Evolutionary conservation across 2,888 invertebrate species (phyloP), one percentile per base, ranked within the genome.

Genomic region (Anarsia innoxiella): DNA sequence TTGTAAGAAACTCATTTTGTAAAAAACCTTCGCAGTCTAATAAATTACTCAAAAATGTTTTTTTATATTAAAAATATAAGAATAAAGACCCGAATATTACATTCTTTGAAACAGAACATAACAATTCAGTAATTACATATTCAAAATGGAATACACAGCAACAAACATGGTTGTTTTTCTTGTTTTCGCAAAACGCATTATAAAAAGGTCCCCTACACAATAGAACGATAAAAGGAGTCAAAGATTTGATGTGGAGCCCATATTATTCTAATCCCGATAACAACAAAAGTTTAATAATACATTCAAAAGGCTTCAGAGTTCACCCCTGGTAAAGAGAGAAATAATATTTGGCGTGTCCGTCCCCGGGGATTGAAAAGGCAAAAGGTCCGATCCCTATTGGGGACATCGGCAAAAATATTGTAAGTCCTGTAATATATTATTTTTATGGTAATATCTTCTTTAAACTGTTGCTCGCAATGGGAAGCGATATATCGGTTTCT

Each of bases 241-340:
- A 47, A 57, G 49, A 60, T 61, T 58, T 55, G 54, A 64, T 53
- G 49, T 48, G 57, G 52, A 48, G 41, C 51, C 56, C 53, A 56
- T 64, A 67, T 68, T 65, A 66, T 68, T 65, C 52, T 69, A 66
- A 70, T 69, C 63, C 60, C 54, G 63, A 65, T 66, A 70, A 68
- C 69, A 73, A 68, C 66, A 65, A 71, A 75, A 75, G 61, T 74
- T 75, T 66, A 68, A 69, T 70, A 74, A 67, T 64, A 74, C 69
- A 66, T 71, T 69, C 62, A 69, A 68, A 71, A 65, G 65, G 65
- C 60, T 41, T 42, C 60, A 49, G 48, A 60, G 60, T 64, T 66
- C 61, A 59, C 56, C 68, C 57, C 64, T 59, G 60, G 62, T 53
- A 53, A 56, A 59, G 57, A 60, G 53, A 59, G 59, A 69, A 72